These are phyloP conservation scores for Linnaemya tessellans DNA, from an alignment of 2,888 invertebrate genomes.

Conservation along the genomic window DNA sequence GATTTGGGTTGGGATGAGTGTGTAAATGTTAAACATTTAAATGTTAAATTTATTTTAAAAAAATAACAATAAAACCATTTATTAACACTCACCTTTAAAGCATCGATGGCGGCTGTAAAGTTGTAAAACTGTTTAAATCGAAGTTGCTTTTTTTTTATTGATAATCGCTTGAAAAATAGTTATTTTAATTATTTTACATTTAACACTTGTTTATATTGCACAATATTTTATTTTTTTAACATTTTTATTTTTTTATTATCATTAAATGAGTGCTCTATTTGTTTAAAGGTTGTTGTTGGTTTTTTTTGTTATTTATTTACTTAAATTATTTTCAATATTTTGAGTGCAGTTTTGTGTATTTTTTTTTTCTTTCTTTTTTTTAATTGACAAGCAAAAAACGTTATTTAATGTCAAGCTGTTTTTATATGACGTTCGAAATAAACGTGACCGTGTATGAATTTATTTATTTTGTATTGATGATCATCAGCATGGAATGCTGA, in stretches of 20 bases:
- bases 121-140: background rate
- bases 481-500: conserved; percentile 20
- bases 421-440: conserved; percentile 10
- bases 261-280: conserved; percentile 22
- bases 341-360: background rate
- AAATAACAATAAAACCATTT: background rate
- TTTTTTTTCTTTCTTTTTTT: background rate
- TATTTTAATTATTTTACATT: conserved; percentile 33
- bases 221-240: conserved; percentile 1
- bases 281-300: background rate
- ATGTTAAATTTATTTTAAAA: conserved; percentile 3
- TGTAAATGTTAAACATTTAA: background rate
- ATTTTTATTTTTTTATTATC: background rate
- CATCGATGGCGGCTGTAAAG: background rate
- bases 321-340: conserved; percentile 4
- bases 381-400: background rate
- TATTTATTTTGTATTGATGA: conserved; percentile 34
- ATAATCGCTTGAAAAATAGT: background rate
- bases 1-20: background rate
- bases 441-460: conserved; percentile 52
- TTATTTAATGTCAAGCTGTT: conserved; percentile 41
- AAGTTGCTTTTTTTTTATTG: background rate
- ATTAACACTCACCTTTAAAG: conserved; percentile 24
- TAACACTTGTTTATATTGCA: conserved; percentile 13
- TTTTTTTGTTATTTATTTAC: background rate